Base-by-base conservation (phyloP, 2,113 vertebrate species). In the Tilapia sparmanii region DNA sequence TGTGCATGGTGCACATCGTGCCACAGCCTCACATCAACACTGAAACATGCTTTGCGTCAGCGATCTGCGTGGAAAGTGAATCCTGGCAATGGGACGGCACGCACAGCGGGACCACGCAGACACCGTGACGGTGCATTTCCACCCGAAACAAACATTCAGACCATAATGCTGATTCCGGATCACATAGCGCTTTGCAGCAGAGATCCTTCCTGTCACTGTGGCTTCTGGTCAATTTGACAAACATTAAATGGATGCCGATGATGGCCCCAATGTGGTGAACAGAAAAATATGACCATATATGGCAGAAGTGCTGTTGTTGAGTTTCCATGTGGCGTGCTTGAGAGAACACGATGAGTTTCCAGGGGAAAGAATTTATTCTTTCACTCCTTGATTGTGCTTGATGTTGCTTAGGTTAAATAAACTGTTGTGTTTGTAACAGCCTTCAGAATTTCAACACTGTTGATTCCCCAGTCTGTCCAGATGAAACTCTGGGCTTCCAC, bases 11-110 rank as follows among this genome's bases (percentile, higher is more conserved):
- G 12, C 18, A 15, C 31, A 59, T 24, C 19, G 66, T 40, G 22
- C 50, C 15, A 40, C 16, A 29, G 16, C 80, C 7, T 84, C 57
- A 61, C 22, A n/a, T 83, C 38, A 59, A 83, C 57, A 19, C 13
- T 3, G 5, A 18, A 24, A 45, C 19, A 6, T 50, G 19, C 59
- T n/a, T 45, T 94, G 86, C 88, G 91, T 95, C 93, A 95, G 35
- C 40, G 13, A 19, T 16, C 11, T 89, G 80, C 26, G 47, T 84
- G 26, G 35, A 54, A 38, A 68, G 10, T 92, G 90, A 95, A 94
- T 93, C 79, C 68, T 73, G 54, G 35, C 61, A 59, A 54, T 73
- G 63, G 50, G n/a, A 42, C 4, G 13, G 61, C 87, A 71, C 54
- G 18, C 71, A 55, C 24, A 53, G 83, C 15, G 24, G 73, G 24